Base-by-base conservation (phyloP, 35 echinoderm and acorn worm genomes). In the Eucidaris tribuloides region DNA sequence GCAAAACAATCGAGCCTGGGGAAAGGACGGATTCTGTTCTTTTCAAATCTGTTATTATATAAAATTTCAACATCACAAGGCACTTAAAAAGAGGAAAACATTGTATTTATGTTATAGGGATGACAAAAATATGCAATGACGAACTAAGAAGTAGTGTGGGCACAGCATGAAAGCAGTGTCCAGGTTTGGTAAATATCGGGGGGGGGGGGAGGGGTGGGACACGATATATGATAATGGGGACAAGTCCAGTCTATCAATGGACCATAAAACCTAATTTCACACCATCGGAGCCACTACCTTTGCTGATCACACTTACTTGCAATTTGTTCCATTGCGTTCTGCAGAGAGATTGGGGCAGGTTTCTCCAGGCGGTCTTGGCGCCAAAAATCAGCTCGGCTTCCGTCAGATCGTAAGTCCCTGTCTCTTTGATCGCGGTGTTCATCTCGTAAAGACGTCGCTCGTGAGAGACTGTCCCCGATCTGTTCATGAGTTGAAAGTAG, bases 301-400 rank as follows among this genome's bases (percentile, higher is more conserved):
- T n/a, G n/a, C n/a, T n/a, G n/a, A n/a, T n/a, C n/a, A n/a, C 50
- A 1, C 55, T 45, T 72, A 90, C 92, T 83, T 95, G 82, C 15
- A 95, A 45, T 3, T 86, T 90, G 17, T 64, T 82, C 92, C 92
- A 95, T 20, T 95, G 79, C 42, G 83, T 90, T n/a, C 92, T 82
- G 19, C 82, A 77, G 30, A 85, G 39, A 29, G 80, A 95, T 58
- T 81, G 29, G 3, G 92, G 82, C 9, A 78, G 65, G 77, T 95
- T 95, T 28, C 92, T 89, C 92, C 92, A 95, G 17, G 92, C 92
- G 7, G 78, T 45, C 45, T 88, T 90, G 32, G 79, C 78, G 11
- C 92, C 92, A 62, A 82, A 95, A 18, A 76, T 78, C 4, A 95
- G 77, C 35, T 95, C 92, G 4, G 82, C 76, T 35, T 85, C 83